A percentile compares a stretch with the other conserved stretches of the same genome.
These are phyloP conservation scores for Digitonthophagus gazella DNA, from an alignment of 2,888 invertebrate species.

Conservation along the genomic window DNA sequence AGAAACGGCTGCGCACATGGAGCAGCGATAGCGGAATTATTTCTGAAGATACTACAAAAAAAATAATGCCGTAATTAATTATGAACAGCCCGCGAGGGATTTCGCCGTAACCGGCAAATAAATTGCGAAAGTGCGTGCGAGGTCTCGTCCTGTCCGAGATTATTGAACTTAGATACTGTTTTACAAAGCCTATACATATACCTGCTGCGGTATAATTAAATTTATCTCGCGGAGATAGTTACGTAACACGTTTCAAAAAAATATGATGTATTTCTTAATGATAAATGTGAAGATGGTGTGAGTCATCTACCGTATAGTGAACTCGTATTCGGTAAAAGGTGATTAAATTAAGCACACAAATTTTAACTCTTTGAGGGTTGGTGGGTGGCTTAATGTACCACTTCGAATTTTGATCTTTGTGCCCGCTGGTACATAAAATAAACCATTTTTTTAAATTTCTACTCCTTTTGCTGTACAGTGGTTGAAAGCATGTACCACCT, in stretches of 20 bases:
- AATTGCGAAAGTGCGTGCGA: neutral
- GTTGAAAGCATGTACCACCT: too few relatives aligned
- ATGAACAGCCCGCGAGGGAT: neutral
- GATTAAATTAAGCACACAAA: too few relatives aligned
- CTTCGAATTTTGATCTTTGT: too few relatives aligned
- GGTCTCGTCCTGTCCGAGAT: neutral
- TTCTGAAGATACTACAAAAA: neutral
- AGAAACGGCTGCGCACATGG: neutral
- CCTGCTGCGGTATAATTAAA: neutral
- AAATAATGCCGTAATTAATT: neutral
- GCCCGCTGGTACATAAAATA: too few relatives aligned
- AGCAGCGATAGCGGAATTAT: neutral
- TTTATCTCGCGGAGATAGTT: neutral
- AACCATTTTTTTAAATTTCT: too few relatives aligned
- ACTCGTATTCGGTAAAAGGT: too few relatives aligned
- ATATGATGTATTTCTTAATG: neutral
- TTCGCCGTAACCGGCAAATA: neutral
- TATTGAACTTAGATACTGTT: neutral
- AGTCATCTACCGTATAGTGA: too few relatives aligned
- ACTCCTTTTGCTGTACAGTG: too few relatives aligned
- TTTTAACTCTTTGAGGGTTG: too few relatives aligned
- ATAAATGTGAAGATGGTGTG: neutral
- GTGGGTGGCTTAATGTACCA: too few relatives aligned
- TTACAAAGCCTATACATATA: neutral
- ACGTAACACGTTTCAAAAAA: neutral